Evolutionary conservation across 2,888 invertebrate genomes (phyloP), one percentile per base, ranked within the genome.

Genomic region (Ecdyonurus torrentis): DNA sequence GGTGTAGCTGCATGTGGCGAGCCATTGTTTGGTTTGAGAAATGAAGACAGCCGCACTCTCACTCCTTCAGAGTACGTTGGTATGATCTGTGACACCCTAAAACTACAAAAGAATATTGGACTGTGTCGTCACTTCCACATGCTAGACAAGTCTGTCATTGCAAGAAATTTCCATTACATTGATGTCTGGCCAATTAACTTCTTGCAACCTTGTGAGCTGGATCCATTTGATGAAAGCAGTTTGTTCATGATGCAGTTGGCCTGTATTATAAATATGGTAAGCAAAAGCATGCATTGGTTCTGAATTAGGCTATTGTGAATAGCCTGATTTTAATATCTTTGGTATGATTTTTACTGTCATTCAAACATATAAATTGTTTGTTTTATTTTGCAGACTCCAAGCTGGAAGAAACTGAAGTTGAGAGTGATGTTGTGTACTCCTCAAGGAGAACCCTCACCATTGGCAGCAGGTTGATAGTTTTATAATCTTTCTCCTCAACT

Each of bases 151-250:
- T 79, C 81, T 2, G 82, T 83, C 19, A 83, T 90, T 2, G 80
- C 85, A 64, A 7, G 55, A 5, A 55, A 7, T n/a, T 55, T 20
- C 55, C 7, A 5, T 55, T 55, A 55, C 76, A 93, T 99, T 64
- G 99, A 99, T 77, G 95, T 99, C 2, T 99, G 98, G 98, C 91
- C 98, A 1, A 87, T 96, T 1, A 96, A 98, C 73, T 85, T 95
- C 67, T 84, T 96, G 67, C 79, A 84, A 70, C 91, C 86, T 66
- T 84, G 77, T 65, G 84, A 83, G 73, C 86, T 80, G 71, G 89
- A 84, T 76, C 85, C 85, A 62, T 95, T 95, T 76, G 92, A 94
- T 67, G 91, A 90, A 67, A 91, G 91, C 2, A 86, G 93, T 15
- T 78, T 98, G 66, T 99, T 99, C 77, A 89, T 97, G 81, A 85